Evolutionary conservation across 1,140 invertebrate genomes (phyloP), one percentile per base, ranked within the genome.

Genomic region (Diachasma alloeum): DNA sequence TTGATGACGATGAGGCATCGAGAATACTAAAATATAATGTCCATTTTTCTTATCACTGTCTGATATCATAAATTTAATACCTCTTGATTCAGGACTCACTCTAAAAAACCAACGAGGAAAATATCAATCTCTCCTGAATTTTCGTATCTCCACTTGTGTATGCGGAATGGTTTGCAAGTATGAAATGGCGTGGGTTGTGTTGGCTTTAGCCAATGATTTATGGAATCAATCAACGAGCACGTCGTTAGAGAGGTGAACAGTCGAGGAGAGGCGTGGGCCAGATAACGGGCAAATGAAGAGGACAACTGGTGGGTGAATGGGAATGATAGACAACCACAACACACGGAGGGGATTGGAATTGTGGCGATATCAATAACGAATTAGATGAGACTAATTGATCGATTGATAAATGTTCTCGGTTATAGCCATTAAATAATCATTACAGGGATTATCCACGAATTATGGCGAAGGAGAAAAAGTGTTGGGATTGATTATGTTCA

Each of bases 181-280:
- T 76, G 70, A 77, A 68, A 77, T 78, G 76, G 72, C 46, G 72
- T 56, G 53, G 67, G 48, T 31, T 59, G 26, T 46, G 74, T 31
- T 72, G 56, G 74, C 68, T 73, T 39, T 71, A 46, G 13, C 46
- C 22, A 39, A 76, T 75, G 78, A 81, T 81, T 81, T 80, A 78
- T 80, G 74, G 75, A 81, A 81, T 81, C 78, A 78, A 81, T 81
- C 78, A 78, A 48, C 44, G 69, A 59, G 59, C 46, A 31, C 37
- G 70, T 78, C 76, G 69, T 76, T 46, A 75, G n/a, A 75, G 59
- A 46, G 48, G 66, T 22, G 74, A 42, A 68, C 44, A 36, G 19
- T 26, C 37, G 74, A 24, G 36, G 17, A 75, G 37, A 44, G 39
- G 56, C 56, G 72, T 63, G 73, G 73, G 63, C 63, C 73, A 76